A percentile compares a stretch with the other conserved stretches of the same genome.
These are phyloP conservation scores for Australoheros facetus DNA, from an alignment of 2,797 vertebrate genomes.

Conservation along the genomic window DNA sequence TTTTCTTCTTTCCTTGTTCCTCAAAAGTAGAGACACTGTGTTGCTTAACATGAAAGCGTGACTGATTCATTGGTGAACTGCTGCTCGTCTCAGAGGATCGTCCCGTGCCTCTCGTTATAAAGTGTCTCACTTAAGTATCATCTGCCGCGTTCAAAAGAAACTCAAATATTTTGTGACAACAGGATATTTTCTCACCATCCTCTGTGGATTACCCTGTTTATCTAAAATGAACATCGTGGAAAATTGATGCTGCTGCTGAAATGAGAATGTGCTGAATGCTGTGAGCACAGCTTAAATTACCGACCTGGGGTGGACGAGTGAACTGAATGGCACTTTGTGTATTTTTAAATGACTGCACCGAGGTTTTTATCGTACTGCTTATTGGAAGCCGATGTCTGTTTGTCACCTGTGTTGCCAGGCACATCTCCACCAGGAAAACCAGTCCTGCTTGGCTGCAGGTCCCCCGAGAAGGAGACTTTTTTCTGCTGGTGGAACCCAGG, in stretches of 20 bases:
- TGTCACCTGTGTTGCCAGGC: constrained; percentile 59
- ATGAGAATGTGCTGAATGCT: background rate
- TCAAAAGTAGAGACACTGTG: no score
- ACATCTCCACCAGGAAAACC: constrained; percentile 83
- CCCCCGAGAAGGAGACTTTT: constrained; percentile 92
- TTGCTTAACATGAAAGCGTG: no score
- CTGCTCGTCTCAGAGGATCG: no score
- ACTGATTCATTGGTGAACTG: no score
- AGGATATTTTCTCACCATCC: background rate
- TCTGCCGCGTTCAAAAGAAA: background rate
- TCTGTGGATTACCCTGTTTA: background rate
- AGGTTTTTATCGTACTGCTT: background rate
- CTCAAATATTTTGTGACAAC: background rate
- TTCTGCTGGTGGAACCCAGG: constrained; percentile 92
- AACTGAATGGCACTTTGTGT: no score
- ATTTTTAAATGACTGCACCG: background rate
- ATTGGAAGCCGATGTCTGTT: constrained; percentile 32
- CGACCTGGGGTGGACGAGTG: background rate
- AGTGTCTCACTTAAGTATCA: background rate
- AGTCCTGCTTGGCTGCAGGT: constrained; percentile 82
- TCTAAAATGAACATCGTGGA: background rate
- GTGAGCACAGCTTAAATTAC: background rate
- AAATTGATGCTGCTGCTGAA: background rate
- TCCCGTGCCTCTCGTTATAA: no score
- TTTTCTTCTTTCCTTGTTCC: background rate